Percentiles rank a stretch among this genome's conserved stretches.
Conservation (phyloP, 2,888 invertebrate genomes). For the Ormyrus nitidulus region DNA sequence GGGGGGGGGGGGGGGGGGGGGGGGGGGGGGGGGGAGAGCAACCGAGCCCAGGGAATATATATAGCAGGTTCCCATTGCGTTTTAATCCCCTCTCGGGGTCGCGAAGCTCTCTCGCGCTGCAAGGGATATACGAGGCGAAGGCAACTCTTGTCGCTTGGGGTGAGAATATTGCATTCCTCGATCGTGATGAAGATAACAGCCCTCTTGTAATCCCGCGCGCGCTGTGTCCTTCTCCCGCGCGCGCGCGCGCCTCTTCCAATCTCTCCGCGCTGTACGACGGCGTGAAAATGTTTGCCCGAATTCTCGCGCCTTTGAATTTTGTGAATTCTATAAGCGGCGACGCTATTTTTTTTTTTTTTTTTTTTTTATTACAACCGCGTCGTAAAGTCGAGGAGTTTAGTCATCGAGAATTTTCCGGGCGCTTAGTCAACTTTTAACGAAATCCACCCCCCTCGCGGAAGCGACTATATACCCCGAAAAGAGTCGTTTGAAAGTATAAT, state of each 20-base stretch:
- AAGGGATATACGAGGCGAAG: conserved; percentile 45
- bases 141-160: conserved; percentile 72
- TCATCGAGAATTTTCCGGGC: too few relatives aligned
- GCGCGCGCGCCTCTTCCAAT: conserved; percentile 18
- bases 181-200: conserved; percentile 74
- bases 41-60: conserved; percentile 14
- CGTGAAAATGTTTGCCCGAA: conserved; percentile 40
- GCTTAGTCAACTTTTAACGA: too few relatives aligned
- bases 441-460: too few relatives aligned
- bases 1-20: too few relatives aligned
- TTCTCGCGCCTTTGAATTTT: conserved; percentile 13
- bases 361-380: conserved; percentile 1
- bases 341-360: background rate
- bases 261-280: conserved; percentile 17
- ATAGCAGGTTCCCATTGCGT: conserved; percentile 72
- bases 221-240: background rate
- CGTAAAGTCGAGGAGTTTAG: background rate
- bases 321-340: background rate
- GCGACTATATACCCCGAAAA: too few relatives aligned
- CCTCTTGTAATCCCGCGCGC: conserved; percentile 50
- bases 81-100: conserved; percentile 70
- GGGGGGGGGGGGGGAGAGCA: conserved; percentile 29
- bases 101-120: background rate
- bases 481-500: too few relatives aligned
- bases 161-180: conserved; percentile 76